Percentiles rank a stretch among this genome's conserved stretches.
These are phyloP conservation scores for Teleogryllus oceanicus DNA, from an alignment of 2,888 invertebrate species.

Conservation along the genomic window DNA sequence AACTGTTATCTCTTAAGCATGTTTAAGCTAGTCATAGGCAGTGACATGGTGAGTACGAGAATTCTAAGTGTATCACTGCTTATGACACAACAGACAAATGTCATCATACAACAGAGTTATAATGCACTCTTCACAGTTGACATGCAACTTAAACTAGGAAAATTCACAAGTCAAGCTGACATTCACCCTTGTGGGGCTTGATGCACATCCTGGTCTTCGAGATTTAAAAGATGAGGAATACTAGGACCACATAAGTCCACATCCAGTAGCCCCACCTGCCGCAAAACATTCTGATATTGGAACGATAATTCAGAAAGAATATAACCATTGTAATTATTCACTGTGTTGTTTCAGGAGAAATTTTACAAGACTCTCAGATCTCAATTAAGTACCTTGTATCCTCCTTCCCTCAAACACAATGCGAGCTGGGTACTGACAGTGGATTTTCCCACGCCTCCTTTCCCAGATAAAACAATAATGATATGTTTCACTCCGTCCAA, in stretches of 20 bases:
- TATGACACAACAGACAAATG: background rate
- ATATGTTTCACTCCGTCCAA: conserved; percentile 77
- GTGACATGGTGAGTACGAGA: no score
- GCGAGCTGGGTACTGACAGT: conserved; percentile 93
- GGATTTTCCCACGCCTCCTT: conserved; percentile 99
- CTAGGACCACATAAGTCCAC: conserved; percentile 95
- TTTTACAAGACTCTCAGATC: no score
- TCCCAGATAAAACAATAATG: conserved; percentile 92
- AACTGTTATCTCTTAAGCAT: no score
- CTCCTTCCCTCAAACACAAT: conserved; percentile 72
- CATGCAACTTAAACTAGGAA: conserved; percentile 5
- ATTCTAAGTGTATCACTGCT: no score
- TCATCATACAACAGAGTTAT: background rate
- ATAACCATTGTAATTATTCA: background rate
- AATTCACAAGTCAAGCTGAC: background rate
- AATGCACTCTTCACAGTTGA: background rate
- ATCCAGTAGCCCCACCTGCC: conserved; percentile 86
- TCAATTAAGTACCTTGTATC: conserved; percentile 59
- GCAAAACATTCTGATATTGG: background rate
- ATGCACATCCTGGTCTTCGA: conserved; percentile 82
- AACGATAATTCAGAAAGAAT: background rate
- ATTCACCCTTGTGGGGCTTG: conserved; percentile 80
- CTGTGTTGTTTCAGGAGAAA: no score
- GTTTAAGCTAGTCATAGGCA: no score
- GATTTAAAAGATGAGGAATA: conserved; percentile 79